Evolutionary conservation across 92 coral and sea anemone species (phyloP), one percentile per base, ranked within the genome.

Genomic region (Meandrina meandrites): DNA sequence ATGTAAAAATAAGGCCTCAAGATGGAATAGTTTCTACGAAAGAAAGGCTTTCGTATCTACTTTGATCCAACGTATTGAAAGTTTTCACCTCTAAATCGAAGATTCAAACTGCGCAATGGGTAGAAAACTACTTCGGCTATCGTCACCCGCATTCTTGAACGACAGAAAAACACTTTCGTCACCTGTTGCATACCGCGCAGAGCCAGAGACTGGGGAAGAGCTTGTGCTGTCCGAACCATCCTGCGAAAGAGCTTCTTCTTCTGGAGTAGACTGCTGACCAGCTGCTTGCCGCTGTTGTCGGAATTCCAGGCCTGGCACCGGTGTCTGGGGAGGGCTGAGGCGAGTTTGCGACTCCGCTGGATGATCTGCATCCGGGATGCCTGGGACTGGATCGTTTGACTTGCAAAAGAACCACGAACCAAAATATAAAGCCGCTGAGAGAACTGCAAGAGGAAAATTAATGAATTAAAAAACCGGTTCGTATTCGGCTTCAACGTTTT

Each of bases 321-420:
- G 88, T 31, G 88, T 85, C 34, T 85, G 88, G 21, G 88, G 88
- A 64, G 88, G 88, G 50, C 82, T 85, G 37, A 85, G 76, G 54
- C 75, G 77, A 85, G 76, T 1, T 66, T 85, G 83, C 7, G 66
- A 28, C 42, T 60, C 47, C 12, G 64, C 28, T 70, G 57, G 15
- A 47, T 45, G 77, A 32, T 66, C 78, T n/a, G 16, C 82, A 64
- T 58, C 84, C 32, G 85, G 70, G 54, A 30, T 51, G 14, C 14
- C 76, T 15, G 34, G 50, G 73, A 36, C 14, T 24, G 70, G 58
- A 36, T 86, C 89, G 80, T 79, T 71, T 37, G 84, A 27, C 93
- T 95, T 97, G 90, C 98, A 96, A 90, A 90, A 87, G 81, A 92
- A 95, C 98, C 98, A 97, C 42, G 99, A 97, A 37, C 94, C 89